Evolutionary conservation across 37 sponge, comb jelly and placozoan genomes (phyloP), one percentile per base, ranked within the genome.

Genomic region (Beroe ovata): DNA sequence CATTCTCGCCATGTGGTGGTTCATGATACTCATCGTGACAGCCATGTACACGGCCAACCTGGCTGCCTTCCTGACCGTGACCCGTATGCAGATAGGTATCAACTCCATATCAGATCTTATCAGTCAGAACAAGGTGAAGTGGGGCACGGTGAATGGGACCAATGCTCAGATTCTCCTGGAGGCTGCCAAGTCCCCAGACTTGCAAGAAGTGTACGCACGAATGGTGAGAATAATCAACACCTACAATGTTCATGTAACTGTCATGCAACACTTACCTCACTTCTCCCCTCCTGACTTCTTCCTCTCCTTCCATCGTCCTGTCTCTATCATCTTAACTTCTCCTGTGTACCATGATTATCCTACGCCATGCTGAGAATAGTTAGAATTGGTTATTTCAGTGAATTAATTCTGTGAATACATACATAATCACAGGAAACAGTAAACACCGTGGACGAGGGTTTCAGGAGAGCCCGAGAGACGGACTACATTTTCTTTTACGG

Each of bases 1-100:
- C 20, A 77, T 77, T 23, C 84, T 77, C 4, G 84, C 84, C 19
- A 77, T 77, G 84, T 77, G 84, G 84, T 77, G 84, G 84, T 77
- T 77, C 84, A 77, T 77, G 84, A 77, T 77, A 20, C 84, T 77
- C 28, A 77, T 77, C 28, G 84, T 77, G 33, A 77, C 84, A 11
- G 84, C 84, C 4, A 77, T 77, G 84, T 77, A 77, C 84, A 77
- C 84, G 1, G 84, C 84, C 28, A 77, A 77, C 47, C 33, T 77
- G 47, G 84, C 84, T 36, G 84, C 84, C 54, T 77, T 77, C 54
- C 38, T 77, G 84, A 77, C 84, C 26, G 84, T 77, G 28, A 77
- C 84, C 21, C 84, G 84, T 25, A 77, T 77, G 84, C 36, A 77
- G 84, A 77, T 21, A 25, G 84, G 84, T 8, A 77, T 77, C 26